Percentiles rank a stretch among this genome's conserved stretches.
phyloP scores from a whole-genome alignment of 2,888 invertebrate genomes.

The Zygothrica quintamaculata region DNA sequence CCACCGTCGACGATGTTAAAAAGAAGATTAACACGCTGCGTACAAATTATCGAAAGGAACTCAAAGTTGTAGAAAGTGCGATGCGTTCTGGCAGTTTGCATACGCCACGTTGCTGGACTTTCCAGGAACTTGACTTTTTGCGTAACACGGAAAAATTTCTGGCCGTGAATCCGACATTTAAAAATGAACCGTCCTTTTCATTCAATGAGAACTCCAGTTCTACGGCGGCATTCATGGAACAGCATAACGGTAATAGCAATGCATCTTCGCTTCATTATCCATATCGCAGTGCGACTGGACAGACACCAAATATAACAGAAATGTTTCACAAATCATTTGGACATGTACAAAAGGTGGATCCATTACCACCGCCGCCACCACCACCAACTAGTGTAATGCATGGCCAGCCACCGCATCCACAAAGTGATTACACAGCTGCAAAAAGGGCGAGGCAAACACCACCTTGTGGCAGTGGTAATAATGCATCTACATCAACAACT shows the following conservation, averaged over 20 bases:
- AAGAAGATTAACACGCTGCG: constrained; percentile 83
- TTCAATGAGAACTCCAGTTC: constrained; percentile 76
- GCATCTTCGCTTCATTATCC: constrained; percentile 51
- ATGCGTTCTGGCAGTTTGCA: constrained; percentile 75
- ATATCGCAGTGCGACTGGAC: constrained; percentile 47
- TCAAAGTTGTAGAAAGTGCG: constrained; percentile 81
- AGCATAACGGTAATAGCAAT: constrained; percentile 34
- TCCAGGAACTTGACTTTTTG: constrained; percentile 80
- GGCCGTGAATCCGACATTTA: constrained; percentile 76
- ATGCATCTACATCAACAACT: constrained; percentile 22
- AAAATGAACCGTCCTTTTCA: constrained; percentile 63
- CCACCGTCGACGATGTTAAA: constrained; percentile 83
- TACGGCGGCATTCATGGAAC: constrained; percentile 71
- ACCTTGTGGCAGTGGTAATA: constrained; percentile 34
- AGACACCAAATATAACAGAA: constrained; percentile 78
- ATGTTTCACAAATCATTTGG: constrained; percentile 83
- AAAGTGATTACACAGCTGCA: constrained; percentile 41
- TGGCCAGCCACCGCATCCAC: constrained; percentile 26
- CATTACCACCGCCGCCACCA: constrained; percentile 55
- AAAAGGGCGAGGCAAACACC: constrained; percentile 59
- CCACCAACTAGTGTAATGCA: constrained; percentile 33
- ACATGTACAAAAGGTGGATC: constrained; percentile 62
- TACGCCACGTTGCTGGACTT: constrained; percentile 82
- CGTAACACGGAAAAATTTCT: constrained; percentile 81
- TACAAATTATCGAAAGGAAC: constrained; percentile 82